Evolutionary conservation across 2,797 vertebrate genomes (phyloP), one percentile per base, ranked within the genome.

Genomic region (Sebastes vulpes): DNA sequence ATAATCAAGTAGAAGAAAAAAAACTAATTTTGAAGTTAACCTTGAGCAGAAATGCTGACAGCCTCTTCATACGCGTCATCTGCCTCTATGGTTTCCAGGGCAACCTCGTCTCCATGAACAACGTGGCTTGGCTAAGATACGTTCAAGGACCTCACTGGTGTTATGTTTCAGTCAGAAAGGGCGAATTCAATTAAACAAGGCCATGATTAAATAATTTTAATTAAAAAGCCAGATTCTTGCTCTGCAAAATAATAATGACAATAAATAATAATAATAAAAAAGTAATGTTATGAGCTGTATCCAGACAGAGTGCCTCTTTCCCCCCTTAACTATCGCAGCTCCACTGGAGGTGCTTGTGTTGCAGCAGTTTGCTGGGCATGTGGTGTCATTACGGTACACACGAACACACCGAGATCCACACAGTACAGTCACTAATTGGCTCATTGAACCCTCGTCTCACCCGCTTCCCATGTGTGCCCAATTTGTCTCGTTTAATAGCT

Each of bases 401-500:
- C 68, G 61, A 23, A 76, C 28, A 58, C 28, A 61, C 53, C 83
- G 71, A 83, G 61, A 67, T 57, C 63, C 48, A 79, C 81, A 86
- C 70, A 80, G 35, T 66, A 20, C 72, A 81, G 66, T 61, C 57
- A 38, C 87, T 88, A 94, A 93, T 87, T 92, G 90, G 84, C 89
- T 87, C 74, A 79, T 65, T 85, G 91, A 92, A 91, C 82, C 75
- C 73, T 74, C n/a, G 73, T 88, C 85, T 94, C 84, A 77, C 48
- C 82, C 59, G 21, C 52, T 72, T 78, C 77, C 88, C 74, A 68
- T 79, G 66, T 75, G 82, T 75, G 82, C 82, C 85, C 87, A 87
- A 91, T 94, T 90, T 92, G 89, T 93, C 80, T 88, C 50, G 58
- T 89, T 93, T 93, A 94, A 95, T 92, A 89, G 92, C 89, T 85